Conservation (phyloP, 2,888 invertebrate species). For the Dynastes maya region DNA sequence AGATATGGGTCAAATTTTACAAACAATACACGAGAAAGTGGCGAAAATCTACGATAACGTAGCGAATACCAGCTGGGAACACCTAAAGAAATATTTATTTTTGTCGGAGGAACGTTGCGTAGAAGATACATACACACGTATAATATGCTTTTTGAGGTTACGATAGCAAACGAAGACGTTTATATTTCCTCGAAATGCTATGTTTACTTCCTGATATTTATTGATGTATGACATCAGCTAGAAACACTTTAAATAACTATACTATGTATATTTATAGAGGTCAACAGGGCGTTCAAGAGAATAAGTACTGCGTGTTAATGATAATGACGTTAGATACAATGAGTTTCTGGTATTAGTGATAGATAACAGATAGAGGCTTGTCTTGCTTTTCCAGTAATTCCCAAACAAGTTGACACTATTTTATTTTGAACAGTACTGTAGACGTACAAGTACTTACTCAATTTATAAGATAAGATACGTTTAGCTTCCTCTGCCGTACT, state of each 20-base stretch:
- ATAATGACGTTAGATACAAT: too few species aligned
- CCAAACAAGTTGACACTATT: too few species aligned
- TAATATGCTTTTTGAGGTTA: background rate
- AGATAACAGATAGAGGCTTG: too few species aligned
- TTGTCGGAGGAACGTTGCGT: background rate
- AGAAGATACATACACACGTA: background rate
- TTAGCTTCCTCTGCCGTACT: too few species aligned
- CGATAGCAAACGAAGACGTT: background rate
- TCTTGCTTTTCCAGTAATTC: too few species aligned
- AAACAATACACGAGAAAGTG: background rate
- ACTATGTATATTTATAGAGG: background rate
- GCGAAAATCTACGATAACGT: background rate
- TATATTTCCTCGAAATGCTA: background rate
- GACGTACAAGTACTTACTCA: too few species aligned
- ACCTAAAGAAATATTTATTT: constrained; percentile 9
- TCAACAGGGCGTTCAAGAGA: background rate
- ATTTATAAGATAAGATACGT: too few species aligned
- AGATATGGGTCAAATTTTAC: constrained; percentile 7
- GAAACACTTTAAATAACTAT: too few species aligned
- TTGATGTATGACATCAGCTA: too few species aligned
- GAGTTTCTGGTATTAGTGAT: too few species aligned
- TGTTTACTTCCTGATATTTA: background rate
- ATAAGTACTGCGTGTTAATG: too few species aligned
- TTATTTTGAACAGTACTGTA: too few species aligned
- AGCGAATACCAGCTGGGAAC: background rate